Conservation (phyloP, 2,797 vertebrate species). For the Monodelphis domestica region DNA sequence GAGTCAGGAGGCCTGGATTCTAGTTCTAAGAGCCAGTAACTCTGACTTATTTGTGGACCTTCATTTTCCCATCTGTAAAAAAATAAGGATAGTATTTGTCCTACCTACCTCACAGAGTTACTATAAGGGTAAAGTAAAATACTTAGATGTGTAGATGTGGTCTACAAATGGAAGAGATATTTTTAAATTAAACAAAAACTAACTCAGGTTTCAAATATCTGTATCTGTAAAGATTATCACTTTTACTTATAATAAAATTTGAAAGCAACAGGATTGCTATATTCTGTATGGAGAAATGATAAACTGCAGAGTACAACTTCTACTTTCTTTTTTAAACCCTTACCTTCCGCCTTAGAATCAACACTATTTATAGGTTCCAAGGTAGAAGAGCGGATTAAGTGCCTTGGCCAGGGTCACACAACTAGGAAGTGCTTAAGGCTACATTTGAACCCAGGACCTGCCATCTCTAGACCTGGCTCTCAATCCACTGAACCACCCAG, state of each 20-base stretch:
- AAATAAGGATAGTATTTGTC: too few relatives aligned
- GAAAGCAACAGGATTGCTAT: background rate
- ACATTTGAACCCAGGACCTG: too few relatives aligned
- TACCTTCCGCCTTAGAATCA: too few relatives aligned
- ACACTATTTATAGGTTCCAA: too few relatives aligned
- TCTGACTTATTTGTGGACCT: background rate
- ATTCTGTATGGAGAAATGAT: background rate
- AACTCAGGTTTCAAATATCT: conserved; percentile 32
- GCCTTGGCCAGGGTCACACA: too few relatives aligned
- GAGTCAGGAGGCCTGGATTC: background rate
- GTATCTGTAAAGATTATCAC: background rate
- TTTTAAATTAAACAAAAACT: background rate
- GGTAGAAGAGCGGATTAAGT: too few relatives aligned
- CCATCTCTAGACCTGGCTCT: too few relatives aligned
- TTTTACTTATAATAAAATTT: background rate
- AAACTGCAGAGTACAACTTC: background rate
- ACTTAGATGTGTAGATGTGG: background rate
- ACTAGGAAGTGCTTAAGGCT: too few relatives aligned
- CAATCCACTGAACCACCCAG: too few relatives aligned
- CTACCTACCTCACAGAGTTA: conserved; percentile 12
- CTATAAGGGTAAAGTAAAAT: too few relatives aligned
- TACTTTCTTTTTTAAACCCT: too few relatives aligned
- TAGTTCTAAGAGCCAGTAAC: background rate
- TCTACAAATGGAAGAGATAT: background rate
- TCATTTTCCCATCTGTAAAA: background rate